Evolutionary conservation across 2,113 vertebrate species (phyloP).

Genomic region (Lasiurus cinereus): DNA sequence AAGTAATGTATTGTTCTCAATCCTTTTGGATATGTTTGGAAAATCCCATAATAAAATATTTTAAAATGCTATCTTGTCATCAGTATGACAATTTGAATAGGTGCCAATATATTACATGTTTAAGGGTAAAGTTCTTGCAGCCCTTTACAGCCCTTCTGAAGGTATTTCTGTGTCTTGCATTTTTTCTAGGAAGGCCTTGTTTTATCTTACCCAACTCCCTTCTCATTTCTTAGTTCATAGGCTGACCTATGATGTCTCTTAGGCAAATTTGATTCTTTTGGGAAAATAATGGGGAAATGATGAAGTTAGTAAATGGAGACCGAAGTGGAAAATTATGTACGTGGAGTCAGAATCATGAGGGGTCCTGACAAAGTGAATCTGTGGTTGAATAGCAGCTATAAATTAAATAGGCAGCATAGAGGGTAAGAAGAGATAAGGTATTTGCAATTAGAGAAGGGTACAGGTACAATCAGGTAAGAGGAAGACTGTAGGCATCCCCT

Average conservation of each 20-base stretch:
- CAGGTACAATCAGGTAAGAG: not conserved
- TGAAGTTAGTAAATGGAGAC: not conserved
- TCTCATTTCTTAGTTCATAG: not conserved
- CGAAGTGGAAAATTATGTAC: not conserved
- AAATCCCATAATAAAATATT: slow-evolving; percentile 45
- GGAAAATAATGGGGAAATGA: slow-evolving; percentile 39
- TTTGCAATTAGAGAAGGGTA: not conserved
- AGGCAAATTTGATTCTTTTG: slow-evolving; percentile 26
- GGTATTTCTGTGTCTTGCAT: not conserved
- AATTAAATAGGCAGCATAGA: not conserved
- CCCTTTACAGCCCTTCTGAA: not conserved
- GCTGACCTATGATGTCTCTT: not conserved
- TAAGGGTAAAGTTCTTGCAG: not conserved
- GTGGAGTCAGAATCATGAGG: not conserved
- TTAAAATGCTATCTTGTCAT: not conserved
- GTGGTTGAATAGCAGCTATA: not conserved
- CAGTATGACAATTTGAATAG: slow-evolving; percentile 20
- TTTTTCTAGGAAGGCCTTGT: not conserved
- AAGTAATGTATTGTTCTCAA: not conserved
- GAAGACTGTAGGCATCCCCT: not conserved
- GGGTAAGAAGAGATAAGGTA: not conserved
- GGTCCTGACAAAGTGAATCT: slow-evolving; percentile 14
- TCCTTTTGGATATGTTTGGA: slow-evolving; percentile 32
- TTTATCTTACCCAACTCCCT: not conserved
- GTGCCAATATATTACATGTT: slow-evolving; percentile 6